Evolutionary conservation across 2,888 invertebrate species (phyloP).

Genomic region (Ctenicera cuprea): DNA sequence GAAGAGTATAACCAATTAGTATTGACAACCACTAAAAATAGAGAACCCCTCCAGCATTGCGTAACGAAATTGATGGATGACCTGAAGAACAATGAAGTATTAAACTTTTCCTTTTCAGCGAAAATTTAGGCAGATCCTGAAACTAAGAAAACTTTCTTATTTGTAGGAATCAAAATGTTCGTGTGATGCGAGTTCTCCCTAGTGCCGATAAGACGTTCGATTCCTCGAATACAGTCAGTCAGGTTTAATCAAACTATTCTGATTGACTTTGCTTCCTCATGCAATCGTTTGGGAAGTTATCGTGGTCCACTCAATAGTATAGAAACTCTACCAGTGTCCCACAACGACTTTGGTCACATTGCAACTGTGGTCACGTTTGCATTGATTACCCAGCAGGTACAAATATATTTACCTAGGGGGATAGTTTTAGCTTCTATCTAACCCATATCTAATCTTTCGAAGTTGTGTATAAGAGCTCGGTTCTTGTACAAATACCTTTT

Average conservation of each 20-base stretch:
- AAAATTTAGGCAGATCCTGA: neutral
- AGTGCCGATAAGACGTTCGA: constrained; percentile 22
- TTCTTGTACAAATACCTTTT: neutral
- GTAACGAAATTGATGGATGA: neutral
- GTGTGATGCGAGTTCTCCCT: constrained; percentile 10
- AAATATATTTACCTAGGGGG: constrained; percentile 25
- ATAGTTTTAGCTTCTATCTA: constrained; percentile 23
- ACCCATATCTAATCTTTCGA: constrained; percentile 4
- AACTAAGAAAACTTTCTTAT: constrained; percentile 6
- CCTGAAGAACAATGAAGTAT: no score
- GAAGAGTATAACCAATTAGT: no score
- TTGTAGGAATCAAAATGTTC: constrained; percentile 5
- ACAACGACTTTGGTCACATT: constrained; percentile 19
- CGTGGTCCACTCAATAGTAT: neutral
- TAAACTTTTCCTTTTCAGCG: neutral
- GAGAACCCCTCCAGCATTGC: no score
- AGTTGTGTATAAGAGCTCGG: neutral
- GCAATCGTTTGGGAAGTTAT: constrained; percentile 12
- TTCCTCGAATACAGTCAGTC: constrained; percentile 26
- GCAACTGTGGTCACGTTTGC: constrained; percentile 28
- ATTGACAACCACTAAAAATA: no score
- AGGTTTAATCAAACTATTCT: constrained; percentile 31
- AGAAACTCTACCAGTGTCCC: constrained; percentile 10
- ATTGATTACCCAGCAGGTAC: constrained; percentile 29
- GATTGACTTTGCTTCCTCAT: constrained; percentile 32